Evolutionary conservation across 2,797 vertebrate species (phyloP), one percentile per base, ranked within the genome.

Genomic region (Otolemur crassicaudatus): DNA sequence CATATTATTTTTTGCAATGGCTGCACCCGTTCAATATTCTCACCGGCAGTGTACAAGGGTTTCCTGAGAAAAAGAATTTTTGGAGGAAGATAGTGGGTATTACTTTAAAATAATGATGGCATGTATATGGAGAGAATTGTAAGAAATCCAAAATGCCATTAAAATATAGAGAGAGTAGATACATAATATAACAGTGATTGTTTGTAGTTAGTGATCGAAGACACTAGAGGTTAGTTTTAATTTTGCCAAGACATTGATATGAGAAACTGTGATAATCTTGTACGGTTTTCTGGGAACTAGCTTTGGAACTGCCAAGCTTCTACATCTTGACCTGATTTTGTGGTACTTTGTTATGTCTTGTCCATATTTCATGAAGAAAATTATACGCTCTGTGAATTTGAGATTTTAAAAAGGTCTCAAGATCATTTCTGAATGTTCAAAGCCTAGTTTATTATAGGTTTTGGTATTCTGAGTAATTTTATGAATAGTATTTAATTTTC

Each of bases 321-420:
- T 82, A 58, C 80, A 89, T 89, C 83, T 94, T 97, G 84, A 94
- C 69, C 79, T 94, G 37, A 95, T 97, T 96, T 94, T 89, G 65
- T 82, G 49, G 61, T 90, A 31, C 20, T 90, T n/a, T 75, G 37
- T 89, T 89, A 81, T 84, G 49, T 93, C 80, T 86, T 91, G 16
- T 79, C 79, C 63, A 58, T 86, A 56, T 34, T 94, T 94, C 82
- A 88, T 83, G 27, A 25, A 93, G 87, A 95, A 96, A 96, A 96
- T 94, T 94, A 67, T 16, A 95, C 46, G 65, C 10, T 81, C n/a
- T 90, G 34, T 61, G 29, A 94, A 95, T 70, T 13, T 87, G 34
- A 87, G 43, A 87, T 81, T 65, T 81, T 94, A 53, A 87, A 76
- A 80, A 60, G 4, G 72, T 72, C 49, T 82, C 37, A 92, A 77